These are phyloP conservation scores for Adineta ricciae DNA, from an alignment of 2,888 invertebrate species.

Conservation along the genomic window DNA sequence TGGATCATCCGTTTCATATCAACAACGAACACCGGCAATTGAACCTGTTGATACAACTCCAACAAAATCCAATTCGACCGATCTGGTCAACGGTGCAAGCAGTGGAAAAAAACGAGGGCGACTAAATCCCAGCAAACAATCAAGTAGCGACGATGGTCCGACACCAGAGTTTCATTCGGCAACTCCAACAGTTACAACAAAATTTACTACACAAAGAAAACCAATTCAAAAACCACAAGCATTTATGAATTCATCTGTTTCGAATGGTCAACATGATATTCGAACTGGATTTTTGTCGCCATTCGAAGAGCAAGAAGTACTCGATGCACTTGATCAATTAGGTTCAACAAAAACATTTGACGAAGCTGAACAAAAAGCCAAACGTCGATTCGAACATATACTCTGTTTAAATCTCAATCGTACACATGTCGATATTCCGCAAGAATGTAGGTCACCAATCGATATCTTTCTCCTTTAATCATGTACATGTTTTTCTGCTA, in stretches of 20 bases:
- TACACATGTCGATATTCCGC: neutral
- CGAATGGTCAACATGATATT: neutral
- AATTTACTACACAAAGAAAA: neutral
- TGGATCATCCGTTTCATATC: neutral
- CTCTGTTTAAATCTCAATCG: neutral
- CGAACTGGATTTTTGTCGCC: constrained; percentile 10
- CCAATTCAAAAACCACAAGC: neutral
- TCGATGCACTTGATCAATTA: neutral
- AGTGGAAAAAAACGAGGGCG: neutral
- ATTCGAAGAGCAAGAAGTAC: constrained; percentile 10
- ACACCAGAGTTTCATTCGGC: no score
- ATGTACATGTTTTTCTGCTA: no score
- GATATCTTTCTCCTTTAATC: accelerated
- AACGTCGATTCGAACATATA: neutral
- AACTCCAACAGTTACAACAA: neutral
- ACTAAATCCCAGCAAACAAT: neutral
- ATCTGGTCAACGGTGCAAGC: neutral
- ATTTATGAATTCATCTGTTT: neutral
- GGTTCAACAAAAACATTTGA: neutral
- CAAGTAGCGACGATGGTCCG: neutral
- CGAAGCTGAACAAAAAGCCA: neutral
- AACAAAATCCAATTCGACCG: neutral
- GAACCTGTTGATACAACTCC: neutral
- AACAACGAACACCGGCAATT: neutral
- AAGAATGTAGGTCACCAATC: neutral